Evolutionary conservation across 2,113 vertebrate species (phyloP), one percentile per base, ranked within the genome.

Genomic region (Todiramphus saurophagus): DNA sequence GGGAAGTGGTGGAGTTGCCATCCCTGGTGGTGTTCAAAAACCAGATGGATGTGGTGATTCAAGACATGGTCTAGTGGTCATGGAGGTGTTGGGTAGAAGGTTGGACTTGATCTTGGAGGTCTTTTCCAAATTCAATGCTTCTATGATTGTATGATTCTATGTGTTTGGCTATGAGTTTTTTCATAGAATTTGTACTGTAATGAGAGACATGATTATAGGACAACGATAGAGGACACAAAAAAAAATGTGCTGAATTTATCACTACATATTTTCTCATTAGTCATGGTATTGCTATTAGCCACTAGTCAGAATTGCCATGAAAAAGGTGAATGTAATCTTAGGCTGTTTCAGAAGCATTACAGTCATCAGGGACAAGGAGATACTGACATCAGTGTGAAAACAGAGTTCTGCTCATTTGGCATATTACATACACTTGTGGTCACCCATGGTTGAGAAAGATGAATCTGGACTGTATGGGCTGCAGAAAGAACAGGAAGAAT

Each of bases 331-430:
- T 39, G 31, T 50, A 64, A 63, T 72, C 43, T 83, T 56, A 27
- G 25, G 17, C 17, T 33, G 13, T 74, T 16, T 80, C 69, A 81
- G 43, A 87, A 21, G 33, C 81, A 11, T 62, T 90, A 19, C 3
- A 91, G 30, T 27, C 78, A 78, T 16, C 11, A 87, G 12, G 33
- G 23, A 78, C 33, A 81, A 83, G 56, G 39, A 60, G 70, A 35
- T 87, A 74, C 2, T 64, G 28, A n/a, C 24, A 46, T 4, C 0
- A 0, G 9, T 43, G 15, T 50, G 68, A 74, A 51, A 56, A 24
- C 13, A 78, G 30, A 16, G 14, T 51, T 43, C 60, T 77, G 31
- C 25, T 78, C 28, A 46, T 70, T n/a, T 78, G 89, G 33, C 11
- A 12, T 60, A 44, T 31, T 72, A 13, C 18, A 27, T 23, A 79